Conservation (phyloP, 2,888 invertebrate genomes). For the Leuctra nigra region DNA sequence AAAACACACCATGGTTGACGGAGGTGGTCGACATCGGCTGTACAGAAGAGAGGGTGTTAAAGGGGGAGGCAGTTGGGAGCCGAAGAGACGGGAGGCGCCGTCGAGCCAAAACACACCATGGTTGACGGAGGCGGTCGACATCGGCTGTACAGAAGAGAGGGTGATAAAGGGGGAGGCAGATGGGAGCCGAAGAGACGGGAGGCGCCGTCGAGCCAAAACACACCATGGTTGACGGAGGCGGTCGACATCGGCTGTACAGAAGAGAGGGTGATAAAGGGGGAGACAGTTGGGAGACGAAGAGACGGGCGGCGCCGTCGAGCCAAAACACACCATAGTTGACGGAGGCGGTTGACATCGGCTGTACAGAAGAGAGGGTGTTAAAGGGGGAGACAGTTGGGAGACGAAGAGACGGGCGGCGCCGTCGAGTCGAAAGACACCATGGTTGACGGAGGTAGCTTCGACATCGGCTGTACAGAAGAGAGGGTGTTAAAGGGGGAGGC, state of each 20-base stretch:
- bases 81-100: too few relatives aligned
- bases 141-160: not conserved
- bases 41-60: not conserved
- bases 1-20: too few relatives aligned
- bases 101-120: too few relatives aligned
- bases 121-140: too few relatives aligned
- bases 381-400: not conserved
- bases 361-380: not conserved
- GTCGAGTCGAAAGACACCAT: too few relatives aligned
- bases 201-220: too few relatives aligned
- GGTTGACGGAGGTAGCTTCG: too few relatives aligned
- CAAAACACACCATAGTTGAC: too few relatives aligned
- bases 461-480: not conserved
- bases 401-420: too few relatives aligned
- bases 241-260: not conserved
- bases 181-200: not conserved
- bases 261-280: not conserved
- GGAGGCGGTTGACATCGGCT: not conserved
- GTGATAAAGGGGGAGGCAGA: not conserved
- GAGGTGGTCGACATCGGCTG: not conserved
- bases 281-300: not conserved
- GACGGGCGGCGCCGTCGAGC: too few relatives aligned
- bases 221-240: too few relatives aligned
- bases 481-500: not conserved
- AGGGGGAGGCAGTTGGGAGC: not conserved